These are phyloP conservation scores for Acanthurus leucopareius DNA, from an alignment of 2,797 vertebrate genomes.

Conservation along the genomic window DNA sequence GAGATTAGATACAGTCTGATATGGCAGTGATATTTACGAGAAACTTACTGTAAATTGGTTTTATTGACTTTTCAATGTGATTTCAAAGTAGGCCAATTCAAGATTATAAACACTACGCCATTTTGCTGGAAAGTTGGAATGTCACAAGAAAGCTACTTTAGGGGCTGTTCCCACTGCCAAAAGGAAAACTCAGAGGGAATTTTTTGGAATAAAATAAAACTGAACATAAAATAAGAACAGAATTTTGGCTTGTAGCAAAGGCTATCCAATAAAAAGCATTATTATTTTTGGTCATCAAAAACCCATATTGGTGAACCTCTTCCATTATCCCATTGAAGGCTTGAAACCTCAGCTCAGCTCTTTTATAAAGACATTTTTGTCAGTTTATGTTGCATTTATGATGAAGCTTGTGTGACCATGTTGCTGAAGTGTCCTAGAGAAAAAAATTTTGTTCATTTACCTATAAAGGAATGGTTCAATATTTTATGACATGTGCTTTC, in stretches of 20 bases:
- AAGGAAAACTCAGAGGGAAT: constrained; percentile 5
- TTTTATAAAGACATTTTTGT: background rate
- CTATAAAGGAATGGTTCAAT: background rate
- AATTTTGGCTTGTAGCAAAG: constrained; percentile 22
- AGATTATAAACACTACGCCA: background rate
- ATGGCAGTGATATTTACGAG: background rate
- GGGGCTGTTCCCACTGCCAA: constrained; percentile 10
- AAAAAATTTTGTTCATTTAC: background rate
- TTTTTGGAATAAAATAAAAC: constrained; percentile 5
- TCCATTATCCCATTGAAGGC: constrained; percentile 3
- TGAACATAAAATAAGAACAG: constrained; percentile 7
- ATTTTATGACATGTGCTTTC: background rate
- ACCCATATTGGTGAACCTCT: constrained; percentile 6
- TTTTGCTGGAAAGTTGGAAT: constrained; percentile 34
- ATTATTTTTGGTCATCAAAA: constrained; percentile 27
- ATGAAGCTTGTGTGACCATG: background rate
- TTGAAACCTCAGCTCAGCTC: constrained; percentile 26
- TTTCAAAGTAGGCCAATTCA: constrained; percentile 28
- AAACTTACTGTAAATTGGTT: constrained; percentile 13
- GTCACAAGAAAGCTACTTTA: background rate
- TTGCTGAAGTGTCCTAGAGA: constrained; percentile 1
- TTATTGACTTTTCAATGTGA: constrained; percentile 22
- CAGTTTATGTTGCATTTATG: constrained; percentile 4
- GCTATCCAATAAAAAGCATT: constrained; percentile 15
- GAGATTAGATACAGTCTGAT: constrained; percentile 13